Percentiles rank a stretch among this genome's conserved stretches.
phyloP scores from a whole-genome alignment of 2,888 invertebrate genomes.

The Tenthredo livida region DNA sequence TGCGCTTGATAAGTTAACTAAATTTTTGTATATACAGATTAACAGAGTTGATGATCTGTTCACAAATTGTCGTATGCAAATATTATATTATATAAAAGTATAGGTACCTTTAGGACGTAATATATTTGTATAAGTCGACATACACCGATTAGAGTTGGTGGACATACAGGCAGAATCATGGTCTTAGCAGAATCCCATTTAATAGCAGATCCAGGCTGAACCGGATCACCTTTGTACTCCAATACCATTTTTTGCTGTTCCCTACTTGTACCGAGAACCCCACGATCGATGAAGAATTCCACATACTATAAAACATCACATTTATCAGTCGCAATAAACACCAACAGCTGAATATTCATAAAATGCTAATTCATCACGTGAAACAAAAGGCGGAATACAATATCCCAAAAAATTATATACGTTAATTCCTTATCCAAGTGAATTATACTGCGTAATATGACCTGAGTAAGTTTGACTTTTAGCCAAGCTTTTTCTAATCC shows the following conservation, averaged over 20 bases:
- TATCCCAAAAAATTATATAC: background rate
- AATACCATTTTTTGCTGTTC: constrained; percentile 85
- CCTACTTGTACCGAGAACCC: constrained; percentile 86
- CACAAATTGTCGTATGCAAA: background rate
- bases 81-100: background rate
- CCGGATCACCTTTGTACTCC: constrained; percentile 85
- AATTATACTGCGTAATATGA: constrained; percentile 58
- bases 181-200: constrained; percentile 85
- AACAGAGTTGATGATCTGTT: background rate
- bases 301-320: constrained; percentile 81
- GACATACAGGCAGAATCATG: constrained; percentile 87
- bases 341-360: background rate
- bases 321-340: background rate
- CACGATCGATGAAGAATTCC: constrained; percentile 88
- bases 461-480: constrained; percentile 81
- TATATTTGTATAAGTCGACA: constrained; percentile 87
- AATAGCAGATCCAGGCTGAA: constrained; percentile 82
- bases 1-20: background rate
- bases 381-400: background rate
- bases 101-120: constrained; percentile 85
- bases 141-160: constrained; percentile 86
- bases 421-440: background rate
- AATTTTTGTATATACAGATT: constrained; percentile 1
- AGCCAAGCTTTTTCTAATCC: constrained; percentile 81
- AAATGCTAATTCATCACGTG: background rate